Evolutionary conservation across 2,113 vertebrate genomes (phyloP).

Genomic region (Charadrius vociferus): DNA sequence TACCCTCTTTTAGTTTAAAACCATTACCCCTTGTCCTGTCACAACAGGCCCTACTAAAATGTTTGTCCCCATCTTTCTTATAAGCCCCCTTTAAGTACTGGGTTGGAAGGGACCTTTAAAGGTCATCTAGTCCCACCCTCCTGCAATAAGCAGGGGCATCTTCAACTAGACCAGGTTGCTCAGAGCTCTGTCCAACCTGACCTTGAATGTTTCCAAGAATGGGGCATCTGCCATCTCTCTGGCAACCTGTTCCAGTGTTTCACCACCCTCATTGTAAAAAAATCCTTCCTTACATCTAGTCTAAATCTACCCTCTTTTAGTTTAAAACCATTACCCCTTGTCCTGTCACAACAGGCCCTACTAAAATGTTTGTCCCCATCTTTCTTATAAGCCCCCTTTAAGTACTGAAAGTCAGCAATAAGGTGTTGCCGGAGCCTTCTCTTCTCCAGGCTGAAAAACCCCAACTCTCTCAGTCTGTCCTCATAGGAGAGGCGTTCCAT

Average conservation of each 20-base stretch:
- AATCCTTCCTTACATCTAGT: neutral
- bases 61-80: neutral
- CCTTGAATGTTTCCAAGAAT: neutral
- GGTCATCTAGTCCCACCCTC: neutral
- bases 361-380: neutral
- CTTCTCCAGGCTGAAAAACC: neutral
- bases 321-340: neutral
- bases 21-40: neutral
- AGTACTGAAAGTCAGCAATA: neutral
- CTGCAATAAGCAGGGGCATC: neutral
- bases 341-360: neutral
- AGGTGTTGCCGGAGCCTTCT: neutral
- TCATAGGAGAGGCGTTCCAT: neutral
- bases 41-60: neutral
- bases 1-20: neutral
- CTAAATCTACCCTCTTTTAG: neutral
- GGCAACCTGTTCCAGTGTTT: neutral
- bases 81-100: neutral
- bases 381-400: neutral
- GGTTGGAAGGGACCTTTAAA: neutral
- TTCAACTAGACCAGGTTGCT: neutral
- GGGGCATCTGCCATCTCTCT: neutral
- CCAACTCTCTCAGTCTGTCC: neutral
- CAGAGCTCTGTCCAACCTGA: neutral
- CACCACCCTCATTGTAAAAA: neutral